Evolutionary conservation across 92 coral and sea anemone genomes (phyloP).

Genomic region (Palythoa heliodiscus): DNA sequence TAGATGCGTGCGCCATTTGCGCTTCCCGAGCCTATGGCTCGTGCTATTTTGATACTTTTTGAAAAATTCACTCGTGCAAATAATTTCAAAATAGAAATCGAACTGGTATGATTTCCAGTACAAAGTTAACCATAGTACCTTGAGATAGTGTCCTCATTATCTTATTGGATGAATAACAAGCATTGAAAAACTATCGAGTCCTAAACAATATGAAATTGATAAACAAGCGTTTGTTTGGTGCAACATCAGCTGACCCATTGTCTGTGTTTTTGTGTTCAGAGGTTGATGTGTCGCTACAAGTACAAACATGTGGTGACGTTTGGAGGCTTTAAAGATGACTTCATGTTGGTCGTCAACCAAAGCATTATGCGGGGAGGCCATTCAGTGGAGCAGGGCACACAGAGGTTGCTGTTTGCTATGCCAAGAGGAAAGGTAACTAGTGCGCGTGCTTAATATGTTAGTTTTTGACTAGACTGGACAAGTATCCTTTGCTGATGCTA

Average conservation of each 20-base stretch:
- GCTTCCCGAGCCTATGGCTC: no score
- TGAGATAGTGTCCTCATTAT: no score
- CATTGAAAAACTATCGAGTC: no score
- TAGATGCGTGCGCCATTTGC: no score
- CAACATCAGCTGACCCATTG: neutral
- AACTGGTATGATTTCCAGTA: no score
- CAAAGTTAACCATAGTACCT: no score
- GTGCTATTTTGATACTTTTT: no score
- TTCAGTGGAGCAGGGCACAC: conserved; percentile 95
- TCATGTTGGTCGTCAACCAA: conserved; percentile 98
- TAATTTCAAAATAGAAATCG: no score
- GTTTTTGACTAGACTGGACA: neutral
- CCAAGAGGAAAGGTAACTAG: conserved; percentile 86
- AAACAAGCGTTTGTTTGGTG: neutral
- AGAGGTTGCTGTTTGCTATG: conserved; percentile 90
- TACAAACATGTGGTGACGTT: conserved; percentile 95
- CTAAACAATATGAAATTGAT: no score
- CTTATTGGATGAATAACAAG: no score
- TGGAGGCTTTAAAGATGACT: conserved; percentile 98
- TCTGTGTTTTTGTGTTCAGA: conserved; percentile 45
- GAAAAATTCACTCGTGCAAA: no score
- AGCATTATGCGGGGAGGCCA: conserved; percentile 92
- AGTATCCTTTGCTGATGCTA: neutral
- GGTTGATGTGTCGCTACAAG: conserved; percentile 93
- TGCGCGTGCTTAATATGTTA: neutral